Conservation (phyloP, 2,797 vertebrate genomes). For the Austrolebias charrua region DNA sequence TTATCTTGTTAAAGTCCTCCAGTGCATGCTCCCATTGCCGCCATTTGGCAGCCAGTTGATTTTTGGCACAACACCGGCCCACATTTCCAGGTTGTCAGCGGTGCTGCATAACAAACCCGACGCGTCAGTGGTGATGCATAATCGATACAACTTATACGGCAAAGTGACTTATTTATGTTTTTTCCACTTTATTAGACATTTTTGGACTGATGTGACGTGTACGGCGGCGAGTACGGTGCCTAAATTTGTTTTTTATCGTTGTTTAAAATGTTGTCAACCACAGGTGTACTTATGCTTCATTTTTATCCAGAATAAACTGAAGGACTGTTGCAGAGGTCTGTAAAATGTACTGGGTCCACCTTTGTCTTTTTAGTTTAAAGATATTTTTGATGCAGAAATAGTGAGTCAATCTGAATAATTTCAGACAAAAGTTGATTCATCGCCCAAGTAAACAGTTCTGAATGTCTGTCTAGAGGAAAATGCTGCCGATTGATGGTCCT, state of each 20-base stretch:
- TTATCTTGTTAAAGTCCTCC: no score
- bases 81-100: no score
- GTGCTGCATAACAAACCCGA: no score
- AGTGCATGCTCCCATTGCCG: no score
- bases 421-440: constrained; percentile 1
- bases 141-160: no score
- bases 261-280: constrained; percentile 1
- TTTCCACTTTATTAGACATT: no score
- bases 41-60: no score
- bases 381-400: constrained; percentile 1
- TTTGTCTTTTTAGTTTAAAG: constrained; percentile 1
- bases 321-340: background rate
- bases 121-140: no score
- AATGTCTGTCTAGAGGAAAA: background rate
- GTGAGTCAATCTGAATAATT: constrained; percentile 3
- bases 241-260: constrained; percentile 4
- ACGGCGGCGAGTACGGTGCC: no score
- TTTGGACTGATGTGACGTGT: no score
- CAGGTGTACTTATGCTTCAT: constrained; percentile 5
- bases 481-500: constrained; percentile 14
- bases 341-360: background rate
- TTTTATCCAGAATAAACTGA: constrained; percentile 1
- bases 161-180: no score
- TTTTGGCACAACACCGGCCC: no score
- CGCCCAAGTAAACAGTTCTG: background rate